phyloP scores from a whole-genome alignment of 2,888 invertebrate species.

The Idaea straminata region DNA sequence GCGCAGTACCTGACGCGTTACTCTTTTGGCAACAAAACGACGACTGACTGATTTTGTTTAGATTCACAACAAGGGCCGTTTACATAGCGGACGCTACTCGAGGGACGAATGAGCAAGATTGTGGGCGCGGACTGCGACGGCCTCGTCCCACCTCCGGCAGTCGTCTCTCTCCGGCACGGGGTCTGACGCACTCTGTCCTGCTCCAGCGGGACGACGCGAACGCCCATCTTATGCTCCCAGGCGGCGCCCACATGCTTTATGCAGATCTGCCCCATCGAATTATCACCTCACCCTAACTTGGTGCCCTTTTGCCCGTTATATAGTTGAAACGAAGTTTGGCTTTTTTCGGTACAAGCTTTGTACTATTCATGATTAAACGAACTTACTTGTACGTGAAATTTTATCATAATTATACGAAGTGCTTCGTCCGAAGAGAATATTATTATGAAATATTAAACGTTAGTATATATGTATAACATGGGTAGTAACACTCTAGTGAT shows the following conservation, averaged over 20 bases:
- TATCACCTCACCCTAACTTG: constrained; percentile 50
- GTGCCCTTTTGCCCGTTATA: constrained; percentile 32
- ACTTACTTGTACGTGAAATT: not conserved
- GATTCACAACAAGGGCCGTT: constrained; percentile 91
- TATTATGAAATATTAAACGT: no score
- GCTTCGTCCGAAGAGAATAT: no score
- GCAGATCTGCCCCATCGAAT: constrained; percentile 39
- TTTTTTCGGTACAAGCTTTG: constrained; percentile 15
- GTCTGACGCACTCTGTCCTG: constrained; percentile 29
- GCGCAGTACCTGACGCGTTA: constrained; percentile 61
- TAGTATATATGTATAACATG: no score
- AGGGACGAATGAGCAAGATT: constrained; percentile 74
- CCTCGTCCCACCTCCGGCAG: constrained; percentile 47
- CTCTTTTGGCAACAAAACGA: constrained; percentile 80
- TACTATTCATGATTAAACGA: constrained; percentile 8
- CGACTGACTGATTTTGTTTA: constrained; percentile 86
- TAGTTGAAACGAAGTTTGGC: constrained; percentile 17
- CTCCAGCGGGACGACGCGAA: constrained; percentile 25
- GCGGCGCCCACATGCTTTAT: constrained; percentile 41
- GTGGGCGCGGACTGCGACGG: constrained; percentile 54
- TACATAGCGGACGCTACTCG: constrained; percentile 84
- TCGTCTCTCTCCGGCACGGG: constrained; percentile 36
- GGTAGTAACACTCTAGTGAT: no score
- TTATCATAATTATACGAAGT: no score
- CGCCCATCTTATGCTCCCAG: constrained; percentile 41